Base-by-base conservation (phyloP, 2,888 invertebrate species). In the Sabellastarte sp. region DNA sequence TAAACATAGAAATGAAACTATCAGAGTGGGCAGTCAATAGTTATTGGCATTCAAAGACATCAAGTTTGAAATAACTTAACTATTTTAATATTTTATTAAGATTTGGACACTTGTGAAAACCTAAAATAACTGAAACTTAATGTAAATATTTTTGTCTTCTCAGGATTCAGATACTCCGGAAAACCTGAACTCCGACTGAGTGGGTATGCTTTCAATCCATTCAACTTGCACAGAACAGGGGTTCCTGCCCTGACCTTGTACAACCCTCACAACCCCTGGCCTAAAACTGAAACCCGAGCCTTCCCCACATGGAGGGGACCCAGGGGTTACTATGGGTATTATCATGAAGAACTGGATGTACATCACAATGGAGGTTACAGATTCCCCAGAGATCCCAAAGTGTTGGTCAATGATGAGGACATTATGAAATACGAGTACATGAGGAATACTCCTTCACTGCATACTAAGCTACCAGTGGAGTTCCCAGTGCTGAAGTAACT, bases 241-340 rank as follows among this genome's bases (percentile, higher is more conserved):
- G 62, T 63, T 28, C 73, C 70, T 20, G 74, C 74, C 5, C 53
- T 68, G 26, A 74, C 72, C 30, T 56, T 73, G 41, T 66, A 74
- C 67, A 74, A 74, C 65, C 61, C 72, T 26, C 72, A 73, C 59
- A 68, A 69, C 63, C 73, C 72, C 5, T 72, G 72, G 68, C 73
- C 73, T 24, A 69, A 69, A 61, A 67, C 72, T 3, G 71, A 74
- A 4, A 63, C 67, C 29, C 63, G 70, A 33, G 58, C 59, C 31
- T 73, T 71, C 65, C 74, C 74, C 3, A 64, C 70, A 4, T 73
- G 73, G 73, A 61, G 73, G 3, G 71, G 71, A 3, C 71, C 73
- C n/a, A 62, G 66, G 2, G 74, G 72, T 41, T 74, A 75, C 66
- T 74, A 74, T 61, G 74, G 74, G 29, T 73, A 74, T 67, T 74